Evolutionary conservation across 2,797 vertebrate species (phyloP).

Genomic region (Peromyscus nudipes): DNA sequence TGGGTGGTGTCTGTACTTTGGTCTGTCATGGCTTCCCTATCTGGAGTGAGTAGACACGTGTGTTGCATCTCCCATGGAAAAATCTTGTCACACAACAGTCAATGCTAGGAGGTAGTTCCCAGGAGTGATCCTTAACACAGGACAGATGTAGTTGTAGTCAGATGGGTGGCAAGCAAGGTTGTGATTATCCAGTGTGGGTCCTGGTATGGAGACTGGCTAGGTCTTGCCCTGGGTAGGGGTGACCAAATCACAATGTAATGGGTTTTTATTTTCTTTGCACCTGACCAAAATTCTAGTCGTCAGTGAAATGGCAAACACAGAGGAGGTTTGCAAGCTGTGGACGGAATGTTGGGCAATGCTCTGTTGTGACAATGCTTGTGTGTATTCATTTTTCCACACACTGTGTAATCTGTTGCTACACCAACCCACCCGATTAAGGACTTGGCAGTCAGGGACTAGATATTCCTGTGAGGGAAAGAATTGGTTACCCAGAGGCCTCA

Average conservation of each 20-base stretch:
- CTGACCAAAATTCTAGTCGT: not conserved
- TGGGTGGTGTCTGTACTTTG: not conserved
- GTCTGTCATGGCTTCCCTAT: not conserved
- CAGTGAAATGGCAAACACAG: not conserved
- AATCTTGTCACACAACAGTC: not conserved
- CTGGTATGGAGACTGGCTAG: not conserved
- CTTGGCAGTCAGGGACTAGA: not conserved
- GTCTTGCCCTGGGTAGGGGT: accelerated
- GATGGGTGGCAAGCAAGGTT: accelerated
- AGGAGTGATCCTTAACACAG: not conserved
- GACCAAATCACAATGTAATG: too few relatives aligned
- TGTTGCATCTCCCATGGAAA: not conserved
- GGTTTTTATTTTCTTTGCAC: not conserved
- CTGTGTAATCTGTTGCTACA: not conserved
- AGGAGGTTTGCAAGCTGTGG: not conserved
- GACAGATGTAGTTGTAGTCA: too few relatives aligned
- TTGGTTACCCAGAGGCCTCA: not conserved
- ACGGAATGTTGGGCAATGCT: not conserved
- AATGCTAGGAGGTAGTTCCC: not conserved
- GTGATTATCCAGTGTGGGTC: accelerated
- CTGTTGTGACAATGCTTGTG: not conserved
- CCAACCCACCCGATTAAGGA: not conserved
- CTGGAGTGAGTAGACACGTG: not conserved
- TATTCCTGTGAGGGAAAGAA: not conserved
- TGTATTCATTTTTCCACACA: accelerated